phyloP scores from a whole-genome alignment of 2,888 invertebrate species.

The Acronicta psi region DNA sequence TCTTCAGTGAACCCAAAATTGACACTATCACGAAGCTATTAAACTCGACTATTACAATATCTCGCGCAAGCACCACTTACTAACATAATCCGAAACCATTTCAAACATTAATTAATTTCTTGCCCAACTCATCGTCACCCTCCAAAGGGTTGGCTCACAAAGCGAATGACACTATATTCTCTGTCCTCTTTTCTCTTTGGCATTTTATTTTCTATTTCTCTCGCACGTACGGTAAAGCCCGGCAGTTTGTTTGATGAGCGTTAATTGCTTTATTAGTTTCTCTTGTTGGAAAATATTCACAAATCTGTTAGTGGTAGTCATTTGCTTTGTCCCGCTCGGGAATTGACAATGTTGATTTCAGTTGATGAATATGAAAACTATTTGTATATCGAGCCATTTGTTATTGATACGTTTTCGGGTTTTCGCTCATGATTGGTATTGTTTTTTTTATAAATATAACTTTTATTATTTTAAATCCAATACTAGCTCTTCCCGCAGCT shows the following conservation, averaged over 20 bases:
- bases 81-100: constrained; percentile 49
- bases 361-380: constrained; percentile 15
- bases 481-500: too few species aligned
- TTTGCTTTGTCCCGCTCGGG: constrained; percentile 18
- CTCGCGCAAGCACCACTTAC: constrained; percentile 34
- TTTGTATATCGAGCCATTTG: not conserved
- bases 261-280: constrained; percentile 58
- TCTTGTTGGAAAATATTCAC: constrained; percentile 53
- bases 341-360: constrained; percentile 27
- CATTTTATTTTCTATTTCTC: constrained; percentile 1
- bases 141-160: constrained; percentile 48
- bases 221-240: constrained; percentile 24
- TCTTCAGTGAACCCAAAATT: constrained; percentile 31
- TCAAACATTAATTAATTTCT: constrained; percentile 57
- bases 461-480: too few species aligned
- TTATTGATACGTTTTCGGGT: not conserved
- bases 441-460: too few species aligned
- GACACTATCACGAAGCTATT: constrained; percentile 33
- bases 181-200: constrained; percentile 14
- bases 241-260: constrained; percentile 50
- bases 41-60: constrained; percentile 38
- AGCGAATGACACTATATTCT: constrained; percentile 38
- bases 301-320: constrained; percentile 33
- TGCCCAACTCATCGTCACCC: constrained; percentile 52
- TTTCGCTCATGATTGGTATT: too few species aligned